Evolutionary conservation across 1,140 invertebrate species (phyloP), one percentile per base, ranked within the genome.

Genomic region (Panagrolaimus sp.): DNA sequence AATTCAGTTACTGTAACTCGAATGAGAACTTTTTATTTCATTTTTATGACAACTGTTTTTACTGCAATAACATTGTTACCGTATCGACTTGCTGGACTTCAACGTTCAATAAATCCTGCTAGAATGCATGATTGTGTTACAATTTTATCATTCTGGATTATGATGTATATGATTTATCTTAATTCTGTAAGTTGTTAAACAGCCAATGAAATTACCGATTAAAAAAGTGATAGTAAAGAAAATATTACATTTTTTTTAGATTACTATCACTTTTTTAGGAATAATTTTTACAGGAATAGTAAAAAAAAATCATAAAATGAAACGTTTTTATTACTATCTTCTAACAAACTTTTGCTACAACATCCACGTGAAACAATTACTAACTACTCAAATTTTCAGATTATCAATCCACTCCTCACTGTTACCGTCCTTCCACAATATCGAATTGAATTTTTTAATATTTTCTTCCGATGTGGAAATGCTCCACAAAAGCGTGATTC

Each of bases 1-100:
- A 67, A 78, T 53, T 78, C 72, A 5, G 68, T 72, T 5, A 62
- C 74, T 51, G 62, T 73, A 48, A 48, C 78, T 8, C 61, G 76
- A 68, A 69, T 77, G 73, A 31, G 73, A 45, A 79, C 75, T 14
- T 77, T 77, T 53, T 77, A 77, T 61, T 77, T 77, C 63, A 73
- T 77, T 44, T 77, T 77, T 47, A 77, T 77, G 74, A 76, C 69
- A 25, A 80, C 78, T 23, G 70, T 77, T 13, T 77, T 77, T 53
- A 77, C 75, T 20, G 75, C 78, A 1, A 63, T 75, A 27, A 76
- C 74, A 25, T 61, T 76, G n/a, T 62, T 76, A 46, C 74, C 74
- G 20, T 76, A 79, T 42, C 67, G 74, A 0, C 53, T 79, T 23
- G 70, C 67, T 23, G 65, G 68, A 0, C 31, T 76, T 23, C 44